These are phyloP conservation scores for Esperia sulphurella DNA, from an alignment of 2,888 invertebrate genomes.

Conservation along the genomic window DNA sequence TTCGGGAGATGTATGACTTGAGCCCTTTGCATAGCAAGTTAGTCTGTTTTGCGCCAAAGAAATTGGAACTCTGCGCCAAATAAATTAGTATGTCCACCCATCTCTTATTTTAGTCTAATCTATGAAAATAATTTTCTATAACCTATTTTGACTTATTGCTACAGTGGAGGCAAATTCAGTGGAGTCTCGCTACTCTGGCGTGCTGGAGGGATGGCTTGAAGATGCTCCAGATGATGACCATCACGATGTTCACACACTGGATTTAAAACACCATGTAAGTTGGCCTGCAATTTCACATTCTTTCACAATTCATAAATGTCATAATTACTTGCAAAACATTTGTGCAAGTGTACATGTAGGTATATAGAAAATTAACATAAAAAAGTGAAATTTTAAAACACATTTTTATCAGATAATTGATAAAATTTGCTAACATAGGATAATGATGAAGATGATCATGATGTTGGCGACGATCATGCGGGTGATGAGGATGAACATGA, in stretches of 20 bases:
- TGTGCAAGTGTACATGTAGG: background rate
- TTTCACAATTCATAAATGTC: no score
- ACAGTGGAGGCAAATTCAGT: constrained; percentile 71
- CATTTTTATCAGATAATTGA: background rate
- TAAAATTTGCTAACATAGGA: constrained; percentile 3
- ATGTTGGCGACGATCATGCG: constrained; percentile 38
- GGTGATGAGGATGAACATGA: constrained; percentile 41
- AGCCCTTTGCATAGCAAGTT: no score
- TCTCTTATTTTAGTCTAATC: no score
- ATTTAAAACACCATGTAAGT: constrained; percentile 71
- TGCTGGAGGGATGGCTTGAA: constrained; percentile 90
- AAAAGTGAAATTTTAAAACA: background rate
- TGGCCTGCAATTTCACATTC: no score
- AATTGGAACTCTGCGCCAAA: no score
- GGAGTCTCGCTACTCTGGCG: constrained; percentile 85
- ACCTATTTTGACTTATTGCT: constrained; percentile 12
- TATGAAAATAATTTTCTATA: background rate
- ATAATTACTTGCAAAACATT: no score
- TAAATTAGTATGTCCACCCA: no score
- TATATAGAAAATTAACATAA: background rate
- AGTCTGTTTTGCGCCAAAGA: no score
- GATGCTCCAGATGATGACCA: constrained; percentile 75
- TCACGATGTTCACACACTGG: constrained; percentile 74
- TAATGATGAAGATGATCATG: constrained; percentile 35
- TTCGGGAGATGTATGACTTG: no score